A percentile compares a stretch with the other conserved stretches of the same genome.
Evolutionary conservation across 2,888 invertebrate species (phyloP).

Genomic region (Leptinotarsa tumamoca): DNA sequence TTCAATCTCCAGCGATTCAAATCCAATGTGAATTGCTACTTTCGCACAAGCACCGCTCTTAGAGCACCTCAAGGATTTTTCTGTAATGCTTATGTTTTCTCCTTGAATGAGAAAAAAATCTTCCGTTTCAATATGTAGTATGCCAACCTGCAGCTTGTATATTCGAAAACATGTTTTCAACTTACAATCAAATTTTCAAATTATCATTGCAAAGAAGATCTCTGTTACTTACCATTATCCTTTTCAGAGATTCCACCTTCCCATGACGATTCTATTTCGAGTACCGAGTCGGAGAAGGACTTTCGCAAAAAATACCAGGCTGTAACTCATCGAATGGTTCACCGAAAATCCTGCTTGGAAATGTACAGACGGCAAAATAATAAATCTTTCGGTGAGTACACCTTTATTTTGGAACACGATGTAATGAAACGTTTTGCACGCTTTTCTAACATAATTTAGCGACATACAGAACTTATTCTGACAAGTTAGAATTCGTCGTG

Average conservation of each 20-base stretch:
- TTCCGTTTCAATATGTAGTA: too few relatives aligned
- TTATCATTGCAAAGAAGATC: too few relatives aligned
- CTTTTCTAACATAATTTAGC: conserved; percentile 7
- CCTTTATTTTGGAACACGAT: background rate
- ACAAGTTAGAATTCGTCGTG: background rate
- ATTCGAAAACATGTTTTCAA: too few relatives aligned
- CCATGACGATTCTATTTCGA: conserved; percentile 69
- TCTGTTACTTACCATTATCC: background rate
- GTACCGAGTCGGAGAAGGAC: conserved; percentile 86
- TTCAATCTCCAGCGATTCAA: too few relatives aligned
- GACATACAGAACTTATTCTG: background rate
- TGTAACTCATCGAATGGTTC: conserved; percentile 89
- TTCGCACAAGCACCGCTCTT: too few relatives aligned
- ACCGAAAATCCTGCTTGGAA: conserved; percentile 89
- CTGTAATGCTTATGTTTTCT: too few relatives aligned
- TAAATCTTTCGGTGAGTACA: conserved; percentile 83
- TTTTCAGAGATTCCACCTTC: conserved; percentile 59
- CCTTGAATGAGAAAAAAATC: too few relatives aligned
- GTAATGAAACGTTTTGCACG: background rate
- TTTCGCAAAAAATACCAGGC: conserved; percentile 89
- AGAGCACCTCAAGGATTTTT: too few relatives aligned
- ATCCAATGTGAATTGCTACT: too few relatives aligned
- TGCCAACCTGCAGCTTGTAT: too few relatives aligned
- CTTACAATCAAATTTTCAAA: too few relatives aligned
- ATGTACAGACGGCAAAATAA: conserved; percentile 88